Evolutionary conservation across 2,797 vertebrate species (phyloP), one percentile per base, ranked within the genome.

Genomic region (Percopsis omiscomaycus): DNA sequence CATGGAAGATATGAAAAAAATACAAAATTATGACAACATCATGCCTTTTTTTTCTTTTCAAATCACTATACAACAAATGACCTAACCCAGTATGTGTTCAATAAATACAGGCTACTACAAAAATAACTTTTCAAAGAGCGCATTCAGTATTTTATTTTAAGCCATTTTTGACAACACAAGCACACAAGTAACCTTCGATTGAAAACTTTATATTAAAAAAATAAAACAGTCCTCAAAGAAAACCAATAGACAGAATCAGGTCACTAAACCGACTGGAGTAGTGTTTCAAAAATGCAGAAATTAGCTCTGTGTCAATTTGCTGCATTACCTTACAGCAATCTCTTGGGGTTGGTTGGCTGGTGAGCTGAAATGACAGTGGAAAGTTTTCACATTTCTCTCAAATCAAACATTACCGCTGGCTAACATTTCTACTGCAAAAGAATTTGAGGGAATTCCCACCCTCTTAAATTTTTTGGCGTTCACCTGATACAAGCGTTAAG

Each of bases 291-390:
- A 66, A 75, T 68, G 79, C 72, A 84, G 60, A 81, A 74, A 82
- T 72, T 70, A 68, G 68, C 75, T 84, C 85, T 81, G 84, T 87
- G 85, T 86, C 88, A 69, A 67, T 81, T 85, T 86, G 74, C 84
- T 89, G 68, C 80, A 88, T 92, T 89, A 92, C 89, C 90, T 90
- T 90, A 86, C 88, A 88, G 89, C 86, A 79, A 86, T 91, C 73
- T 90, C 89, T 78, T 86, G 86, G 71, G 88, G 88, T 81, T 53
- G 89, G 82, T 65, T 87, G 85, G 78, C 0, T 87, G 89, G 90
- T 82, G 90, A 84, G 87, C 90, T 91, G 88, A 89, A 91, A 92
- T 84, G 85, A 90, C 87, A 91, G 86, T 78, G 82, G 79, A 85
- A 88, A 78, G 71, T 50, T 71, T 89, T 91, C 82, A 90, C 73